phyloP scores from a whole-genome alignment of 2,888 invertebrate genomes.

The Agriotes lineatus region DNA sequence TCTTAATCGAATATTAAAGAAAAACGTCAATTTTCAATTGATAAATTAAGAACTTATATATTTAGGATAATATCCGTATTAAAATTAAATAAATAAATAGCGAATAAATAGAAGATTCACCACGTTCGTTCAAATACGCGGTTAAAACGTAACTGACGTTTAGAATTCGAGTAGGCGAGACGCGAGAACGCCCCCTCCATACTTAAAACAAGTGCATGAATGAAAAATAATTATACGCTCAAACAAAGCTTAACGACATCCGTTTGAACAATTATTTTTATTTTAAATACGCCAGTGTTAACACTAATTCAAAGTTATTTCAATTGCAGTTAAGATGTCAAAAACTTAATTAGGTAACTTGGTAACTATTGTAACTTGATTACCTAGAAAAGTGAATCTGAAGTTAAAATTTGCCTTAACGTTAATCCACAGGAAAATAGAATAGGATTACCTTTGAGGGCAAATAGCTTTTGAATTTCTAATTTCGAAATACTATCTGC shows the following conservation, averaged over 20 bases:
- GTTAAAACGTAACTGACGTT: constrained; percentile 30
- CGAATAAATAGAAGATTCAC: not conserved
- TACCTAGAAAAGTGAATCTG: no score
- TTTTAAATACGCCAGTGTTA: not conserved
- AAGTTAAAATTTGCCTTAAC: no score
- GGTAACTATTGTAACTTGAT: no score
- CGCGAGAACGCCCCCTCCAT: constrained; percentile 53
- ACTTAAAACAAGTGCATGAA: constrained; percentile 58
- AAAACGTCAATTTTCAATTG: not conserved
- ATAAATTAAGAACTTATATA: not conserved
- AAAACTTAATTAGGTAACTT: no score
- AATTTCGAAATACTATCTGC: no score
- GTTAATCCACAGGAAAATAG: no score
- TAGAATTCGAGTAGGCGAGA: constrained; percentile 37
- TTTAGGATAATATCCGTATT: no score
- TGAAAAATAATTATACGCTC: constrained; percentile 59
- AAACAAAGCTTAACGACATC: constrained; percentile 59
- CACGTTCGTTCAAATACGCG: not conserved
- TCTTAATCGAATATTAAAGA: not conserved
- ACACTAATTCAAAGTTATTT: not conserved
- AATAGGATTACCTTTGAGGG: no score
- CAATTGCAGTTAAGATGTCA: not conserved
- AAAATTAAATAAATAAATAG: not conserved
- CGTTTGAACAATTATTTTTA: constrained; percentile 49
- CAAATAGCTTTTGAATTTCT: no score